Base-by-base conservation (phyloP, 2,113 vertebrate species). In the Oxyura jamaicensis region DNA sequence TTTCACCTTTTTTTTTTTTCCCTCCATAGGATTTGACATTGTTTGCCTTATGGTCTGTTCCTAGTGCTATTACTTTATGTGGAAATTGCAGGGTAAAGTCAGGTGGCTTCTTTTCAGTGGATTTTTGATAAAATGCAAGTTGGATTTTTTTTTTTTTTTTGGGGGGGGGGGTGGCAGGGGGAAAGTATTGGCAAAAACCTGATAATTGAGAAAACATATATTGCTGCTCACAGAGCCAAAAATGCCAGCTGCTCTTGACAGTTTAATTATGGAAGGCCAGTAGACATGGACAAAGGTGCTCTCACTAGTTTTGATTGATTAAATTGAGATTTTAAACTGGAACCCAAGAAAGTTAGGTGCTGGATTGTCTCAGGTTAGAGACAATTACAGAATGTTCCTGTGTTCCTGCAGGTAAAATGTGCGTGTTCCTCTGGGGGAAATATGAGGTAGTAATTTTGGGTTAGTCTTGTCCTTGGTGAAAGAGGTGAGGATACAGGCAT, bases 261-360 rank as follows among this genome's bases (percentile, higher is more conserved):
- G 33, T 56, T 12, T 41, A 33, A 13, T 67, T 52, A 12, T 74
- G 26, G 13, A 65, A 65, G 9, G 33, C 77, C 33, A 72, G 21
- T 35, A 10, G 29, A 42, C 6, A 3, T 21, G 13, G 48, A 35
- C 29, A 53, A 11, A 63, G 22, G 25, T 66, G 33, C 11, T 93
- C 13, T 67, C 6, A 42, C 25, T 80, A 53, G 10, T 39, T 29
- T n/a, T 46, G 48, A 28, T n/a, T 66, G 13, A 36, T 41, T 60
- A 8, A n/a, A 28, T 6, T 41, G 13, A 36, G 29, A 36, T 72
- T 82, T 93, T 73, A 22, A 31, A n/a, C 2, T 65, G 46, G 42
- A 78, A 36, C 11, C 4, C 0, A 5, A 6, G n/a, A 8, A 22
- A 4, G 0, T 9, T 82, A 52, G 13, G 2, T 92, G 6, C 23